Evolutionary conservation across 2,888 invertebrate species (phyloP).

Genomic region (Xylocampa areola): DNA sequence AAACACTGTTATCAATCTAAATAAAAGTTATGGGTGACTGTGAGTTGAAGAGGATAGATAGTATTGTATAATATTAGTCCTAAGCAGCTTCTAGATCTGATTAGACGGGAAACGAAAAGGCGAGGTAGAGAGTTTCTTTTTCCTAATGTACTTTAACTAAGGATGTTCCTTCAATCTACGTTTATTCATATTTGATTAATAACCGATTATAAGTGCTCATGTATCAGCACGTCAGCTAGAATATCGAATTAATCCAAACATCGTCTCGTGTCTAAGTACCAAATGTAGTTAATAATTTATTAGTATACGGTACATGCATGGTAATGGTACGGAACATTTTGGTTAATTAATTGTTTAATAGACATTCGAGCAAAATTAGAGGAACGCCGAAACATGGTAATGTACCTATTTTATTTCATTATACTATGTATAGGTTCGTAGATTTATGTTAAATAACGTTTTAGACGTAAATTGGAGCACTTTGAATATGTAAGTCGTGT

Average conservation of each 20-base stretch:
- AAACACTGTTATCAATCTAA: no score
- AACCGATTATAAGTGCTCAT: conserved; percentile 7
- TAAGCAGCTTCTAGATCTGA: no score
- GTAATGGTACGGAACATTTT: conserved; percentile 65
- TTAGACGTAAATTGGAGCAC: neutral
- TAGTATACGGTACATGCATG: conserved; percentile 47
- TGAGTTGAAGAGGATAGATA: no score
- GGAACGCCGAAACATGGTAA: conserved; percentile 3
- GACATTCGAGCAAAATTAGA: conserved; percentile 27
- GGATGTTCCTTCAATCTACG: neutral
- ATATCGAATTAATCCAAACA: conserved; percentile 41
- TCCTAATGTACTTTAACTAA: no score
- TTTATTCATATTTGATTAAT: conserved; percentile 9
- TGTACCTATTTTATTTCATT: conserved; percentile 21
- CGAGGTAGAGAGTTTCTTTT: no score
- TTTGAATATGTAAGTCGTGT: neutral
- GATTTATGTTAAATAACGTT: neutral
- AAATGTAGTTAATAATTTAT: conserved; percentile 55
- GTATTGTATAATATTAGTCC: no score
- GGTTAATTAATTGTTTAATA: conserved; percentile 68
- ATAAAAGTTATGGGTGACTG: no score
- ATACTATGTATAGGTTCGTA: neutral
- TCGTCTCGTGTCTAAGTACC: conserved; percentile 26
- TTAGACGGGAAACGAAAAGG: no score
- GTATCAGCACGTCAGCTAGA: conserved; percentile 24